These are phyloP conservation scores for Neogobius melanostomus DNA, from an alignment of 2,113 vertebrate genomes.

Conservation along the genomic window DNA sequence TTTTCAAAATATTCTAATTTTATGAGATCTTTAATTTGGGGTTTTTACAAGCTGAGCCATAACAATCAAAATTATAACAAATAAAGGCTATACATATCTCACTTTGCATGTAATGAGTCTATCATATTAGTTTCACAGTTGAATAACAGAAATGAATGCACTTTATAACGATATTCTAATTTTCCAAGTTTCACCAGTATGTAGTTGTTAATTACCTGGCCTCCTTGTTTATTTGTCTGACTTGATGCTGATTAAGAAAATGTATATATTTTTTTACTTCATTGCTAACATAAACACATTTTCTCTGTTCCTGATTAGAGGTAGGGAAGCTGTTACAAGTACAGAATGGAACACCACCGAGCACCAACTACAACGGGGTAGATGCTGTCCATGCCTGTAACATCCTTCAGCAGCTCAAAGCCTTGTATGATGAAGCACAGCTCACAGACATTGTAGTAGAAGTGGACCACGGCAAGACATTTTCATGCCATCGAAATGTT, in stretches of 20 bases:
- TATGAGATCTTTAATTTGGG: too few species aligned
- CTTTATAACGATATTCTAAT: too few species aligned
- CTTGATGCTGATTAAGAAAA: background rate
- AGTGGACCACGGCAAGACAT: constrained; percentile 96
- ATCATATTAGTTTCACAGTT: too few species aligned
- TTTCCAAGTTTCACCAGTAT: too few species aligned
- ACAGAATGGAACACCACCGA: constrained; percentile 88
- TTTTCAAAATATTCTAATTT: too few species aligned
- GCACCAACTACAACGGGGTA: constrained; percentile 85
- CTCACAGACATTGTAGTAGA: constrained; percentile 97
- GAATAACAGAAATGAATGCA: too few species aligned
- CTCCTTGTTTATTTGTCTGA: too few species aligned
- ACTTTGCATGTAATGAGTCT: too few species aligned
- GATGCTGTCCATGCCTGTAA: constrained; percentile 95
- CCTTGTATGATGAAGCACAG: constrained; percentile 95
- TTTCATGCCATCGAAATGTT: constrained; percentile 97
- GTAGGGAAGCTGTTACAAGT: constrained; percentile 93
- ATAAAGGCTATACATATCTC: too few species aligned
- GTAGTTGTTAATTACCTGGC: too few species aligned
- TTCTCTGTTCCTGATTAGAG: constrained; percentile 74
- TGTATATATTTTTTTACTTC: background rate
- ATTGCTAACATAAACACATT: background rate
- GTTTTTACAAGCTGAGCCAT: too few species aligned
- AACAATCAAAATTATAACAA: too few species aligned
- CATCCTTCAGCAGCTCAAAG: constrained; percentile 96